Percentiles rank a stretch among this genome's conserved stretches.
Conservation (phyloP, 1,140 invertebrate species). For the Leptinotarsa undecemlineata region DNA sequence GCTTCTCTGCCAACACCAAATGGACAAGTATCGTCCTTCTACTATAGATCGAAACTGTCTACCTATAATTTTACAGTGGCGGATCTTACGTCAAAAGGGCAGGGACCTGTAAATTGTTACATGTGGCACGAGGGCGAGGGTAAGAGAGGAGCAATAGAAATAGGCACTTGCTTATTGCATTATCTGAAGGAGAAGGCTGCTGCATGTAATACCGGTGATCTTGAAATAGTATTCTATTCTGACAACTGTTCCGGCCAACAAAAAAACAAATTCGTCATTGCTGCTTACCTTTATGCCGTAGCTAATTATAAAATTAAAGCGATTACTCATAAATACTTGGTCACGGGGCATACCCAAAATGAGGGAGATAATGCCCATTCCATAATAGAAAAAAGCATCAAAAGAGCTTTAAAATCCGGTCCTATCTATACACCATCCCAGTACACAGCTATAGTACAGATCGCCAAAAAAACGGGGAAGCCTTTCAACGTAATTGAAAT, state of each 20-base stretch:
- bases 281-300: slow-evolving; percentile 46
- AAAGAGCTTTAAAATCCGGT: too few species aligned
- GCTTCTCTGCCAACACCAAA: slow-evolving; percentile 48
- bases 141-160: too few species aligned
- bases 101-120: too few species aligned
- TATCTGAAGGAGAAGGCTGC: slow-evolving; percentile 39
- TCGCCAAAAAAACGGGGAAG: too few species aligned
- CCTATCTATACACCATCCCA: too few species aligned
- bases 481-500: too few species aligned
- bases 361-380: slow-evolving; percentile 53
- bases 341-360: slow-evolving; percentile 54
- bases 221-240: slow-evolving; percentile 44
- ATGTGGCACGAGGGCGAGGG: too few species aligned
- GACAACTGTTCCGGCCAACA: slow-evolving; percentile 54
- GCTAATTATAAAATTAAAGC: slow-evolving; percentile 41
- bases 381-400: slow-evolving; percentile 28
- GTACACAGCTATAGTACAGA: too few species aligned
- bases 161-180: slow-evolving; percentile 54
- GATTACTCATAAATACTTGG: slow-evolving; percentile 53
- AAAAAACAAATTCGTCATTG: slow-evolving; percentile 46
- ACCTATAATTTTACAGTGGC: slow-evolving; percentile 56
- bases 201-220: slow-evolving; percentile 25
- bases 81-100: slow-evolving; percentile 39
- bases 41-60: slow-evolving; percentile 56
- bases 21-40: slow-evolving; percentile 50